Base-by-base conservation (phyloP, 2,113 vertebrate species). In the Lathamus discolor region DNA sequence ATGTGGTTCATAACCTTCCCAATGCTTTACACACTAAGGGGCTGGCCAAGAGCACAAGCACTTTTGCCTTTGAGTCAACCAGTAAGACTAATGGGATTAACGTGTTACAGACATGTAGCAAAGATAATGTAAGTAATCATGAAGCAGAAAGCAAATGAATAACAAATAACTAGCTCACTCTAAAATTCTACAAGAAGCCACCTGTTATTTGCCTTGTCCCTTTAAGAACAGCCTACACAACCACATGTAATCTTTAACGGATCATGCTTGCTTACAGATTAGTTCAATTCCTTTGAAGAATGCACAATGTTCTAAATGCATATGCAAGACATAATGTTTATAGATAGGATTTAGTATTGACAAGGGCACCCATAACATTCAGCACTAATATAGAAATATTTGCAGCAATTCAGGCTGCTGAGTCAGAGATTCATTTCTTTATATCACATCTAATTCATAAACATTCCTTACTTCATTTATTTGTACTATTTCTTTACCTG, bases 381-480 rank as follows among this genome's bases (percentile, higher is more conserved):
- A 31, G 31, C 39, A 86, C 37, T 68, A 76, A 72, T 74, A 87
- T 2, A 75, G 59, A 75, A 90, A 79, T 29, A 49, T 39, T 83
- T 93, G 16, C 62, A 90, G 69, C 46, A 91, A 54, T 90, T 86
- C 84, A 73, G 35, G 46, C n/a, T 88, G 92, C 85, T 92, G 85
- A 94, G 46, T 94, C 92, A 95, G 88, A 95, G 94, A 95, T 86
- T 51, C 1, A 43, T 81, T 95, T 91, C 51, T 93, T 94, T 90
- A 74, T 79, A 93, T 92, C 66, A 52, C 31, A 85, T 35, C 73
- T 86, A 69, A 86, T 96, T 96, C 79, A 92, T 87, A 92, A 93
- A 83, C 78, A 93, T 69, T 93, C 33, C 33, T 93, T 77, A 92
- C 73, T 95, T 91, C 95, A 95, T 94, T 94, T 93, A 76, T 7